Percentiles rank a stretch among this genome's conserved stretches.
Evolutionary conservation across 2,797 vertebrate species (phyloP).

Genomic region (Philypnodon macrostomus): DNA sequence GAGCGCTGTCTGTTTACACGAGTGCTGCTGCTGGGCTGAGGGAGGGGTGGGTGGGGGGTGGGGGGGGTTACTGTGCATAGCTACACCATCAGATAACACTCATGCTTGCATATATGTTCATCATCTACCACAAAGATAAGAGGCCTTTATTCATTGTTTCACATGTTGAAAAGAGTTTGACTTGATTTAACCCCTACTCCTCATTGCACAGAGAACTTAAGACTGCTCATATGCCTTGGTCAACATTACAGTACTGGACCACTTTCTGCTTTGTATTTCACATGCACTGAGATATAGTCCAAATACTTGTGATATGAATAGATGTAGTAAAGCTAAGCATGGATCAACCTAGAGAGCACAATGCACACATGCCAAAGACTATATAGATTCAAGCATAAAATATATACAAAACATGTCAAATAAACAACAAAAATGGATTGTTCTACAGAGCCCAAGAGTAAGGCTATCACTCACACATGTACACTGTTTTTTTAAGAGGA

Average conservation of each 20-base stretch:
- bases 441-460: too few species aligned
- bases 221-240: neutral
- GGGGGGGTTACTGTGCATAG: slow-evolving; percentile 59
- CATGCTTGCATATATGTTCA: slow-evolving; percentile 60
- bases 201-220: slow-evolving; percentile 9
- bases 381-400: too few species aligned
- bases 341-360: too few species aligned
- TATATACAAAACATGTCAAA: too few species aligned
- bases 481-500: slow-evolving; percentile 15
- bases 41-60: slow-evolving; percentile 59
- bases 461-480: slow-evolving; percentile 12
- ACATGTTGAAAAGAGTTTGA: slow-evolving; percentile 27
- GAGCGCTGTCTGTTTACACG: slow-evolving; percentile 79
- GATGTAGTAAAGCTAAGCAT: slow-evolving; percentile 20
- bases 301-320: slow-evolving; percentile 13
- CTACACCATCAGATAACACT: slow-evolving; percentile 69
- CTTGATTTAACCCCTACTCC: slow-evolving; percentile 18
- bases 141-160: slow-evolving; percentile 50
- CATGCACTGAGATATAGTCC: slow-evolving; percentile 25
- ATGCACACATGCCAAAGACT: too few species aligned
- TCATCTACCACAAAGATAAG: slow-evolving; percentile 47
- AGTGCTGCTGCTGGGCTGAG: slow-evolving; percentile 62
- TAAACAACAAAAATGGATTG: too few species aligned
- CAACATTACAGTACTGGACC: slow-evolving; percentile 3
- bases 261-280: slow-evolving; percentile 23